Percentiles rank a stretch among this genome's conserved stretches.
phyloP scores from a whole-genome alignment of 2,888 invertebrate genomes.

The Dolichomitus sp. region DNA sequence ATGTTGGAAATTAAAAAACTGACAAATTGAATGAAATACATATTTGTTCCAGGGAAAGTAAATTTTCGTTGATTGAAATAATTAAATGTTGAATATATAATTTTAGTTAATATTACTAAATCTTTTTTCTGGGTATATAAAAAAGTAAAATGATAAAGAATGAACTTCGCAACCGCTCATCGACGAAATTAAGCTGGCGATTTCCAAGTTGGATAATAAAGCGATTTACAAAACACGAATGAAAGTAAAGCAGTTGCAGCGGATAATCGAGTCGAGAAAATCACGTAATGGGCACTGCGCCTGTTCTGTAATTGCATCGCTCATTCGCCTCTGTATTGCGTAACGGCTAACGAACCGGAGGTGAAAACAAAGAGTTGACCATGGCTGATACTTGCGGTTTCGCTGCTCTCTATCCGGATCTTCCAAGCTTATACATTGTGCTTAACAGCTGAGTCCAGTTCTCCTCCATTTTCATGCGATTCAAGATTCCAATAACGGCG shows the following conservation, averaged over 20 bases:
- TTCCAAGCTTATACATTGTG: neutral
- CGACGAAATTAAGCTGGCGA: neutral
- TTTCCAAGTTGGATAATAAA: constrained; percentile 2
- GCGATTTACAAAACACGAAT: constrained; percentile 3
- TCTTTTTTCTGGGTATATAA: too few relatives aligned
- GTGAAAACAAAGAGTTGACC: constrained; percentile 66
- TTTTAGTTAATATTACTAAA: too few relatives aligned
- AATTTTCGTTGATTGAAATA: too few relatives aligned
- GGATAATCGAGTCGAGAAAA: constrained; percentile 21
- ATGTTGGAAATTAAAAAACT: too few relatives aligned
- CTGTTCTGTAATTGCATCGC: constrained; percentile 57
- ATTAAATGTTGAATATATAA: too few relatives aligned
- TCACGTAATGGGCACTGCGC: constrained; percentile 34
- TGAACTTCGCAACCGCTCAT: neutral
- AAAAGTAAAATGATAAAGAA: neutral
- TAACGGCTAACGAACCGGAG: constrained; percentile 64
- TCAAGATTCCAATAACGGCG: neutral
- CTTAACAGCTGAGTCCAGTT: neutral
- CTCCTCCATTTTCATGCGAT: neutral
- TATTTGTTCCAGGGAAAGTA: too few relatives aligned
- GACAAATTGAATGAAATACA: too few relatives aligned
- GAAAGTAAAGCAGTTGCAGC: constrained; percentile 15
- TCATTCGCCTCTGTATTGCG: constrained; percentile 50
- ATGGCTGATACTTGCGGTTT: constrained; percentile 33
- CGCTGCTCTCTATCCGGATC: constrained; percentile 21